Conservation (phyloP, 2,888 invertebrate species). For the Brenthis hecate region DNA sequence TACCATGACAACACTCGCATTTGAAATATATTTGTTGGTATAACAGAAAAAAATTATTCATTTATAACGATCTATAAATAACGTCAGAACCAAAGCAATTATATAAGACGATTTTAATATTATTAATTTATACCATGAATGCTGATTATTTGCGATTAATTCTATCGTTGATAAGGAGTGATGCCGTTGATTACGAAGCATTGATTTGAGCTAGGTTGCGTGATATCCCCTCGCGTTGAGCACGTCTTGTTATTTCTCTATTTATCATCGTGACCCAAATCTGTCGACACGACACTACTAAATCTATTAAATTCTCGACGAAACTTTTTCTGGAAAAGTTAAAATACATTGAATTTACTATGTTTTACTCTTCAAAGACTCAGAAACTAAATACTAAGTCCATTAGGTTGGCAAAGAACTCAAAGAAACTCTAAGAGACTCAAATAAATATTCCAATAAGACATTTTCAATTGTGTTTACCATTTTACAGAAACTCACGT, state of each 20-base stretch:
- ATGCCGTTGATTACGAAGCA: slow-evolving; percentile 16
- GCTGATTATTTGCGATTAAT: background rate
- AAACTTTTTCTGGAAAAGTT: too few species aligned
- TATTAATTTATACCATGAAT: background rate
- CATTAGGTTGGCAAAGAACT: too few species aligned
- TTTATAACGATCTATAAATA: background rate
- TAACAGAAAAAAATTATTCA: background rate
- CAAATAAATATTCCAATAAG: slow-evolving; percentile 1
- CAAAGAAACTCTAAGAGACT: too few species aligned
- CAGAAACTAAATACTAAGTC: too few species aligned
- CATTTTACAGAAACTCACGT: background rate
- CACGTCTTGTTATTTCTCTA: slow-evolving; percentile 40
- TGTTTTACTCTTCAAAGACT: too few species aligned
- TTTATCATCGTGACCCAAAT: slow-evolving; percentile 44
- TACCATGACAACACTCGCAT: background rate
- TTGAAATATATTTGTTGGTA: background rate
- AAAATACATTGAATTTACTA: too few species aligned
- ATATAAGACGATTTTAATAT: too few species aligned
- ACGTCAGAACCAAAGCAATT: too few species aligned
- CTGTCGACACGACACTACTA: slow-evolving; percentile 35
- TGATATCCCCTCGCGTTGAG: slow-evolving; percentile 38
- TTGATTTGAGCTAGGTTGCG: slow-evolving; percentile 39
- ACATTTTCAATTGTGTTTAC: background rate
- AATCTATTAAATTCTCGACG: slow-evolving; percentile 14
- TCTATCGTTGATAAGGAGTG: slow-evolving; percentile 15